These are phyloP conservation scores for Eufriesea mexicana DNA, from an alignment of 1,140 invertebrate species.

Conservation along the genomic window DNA sequence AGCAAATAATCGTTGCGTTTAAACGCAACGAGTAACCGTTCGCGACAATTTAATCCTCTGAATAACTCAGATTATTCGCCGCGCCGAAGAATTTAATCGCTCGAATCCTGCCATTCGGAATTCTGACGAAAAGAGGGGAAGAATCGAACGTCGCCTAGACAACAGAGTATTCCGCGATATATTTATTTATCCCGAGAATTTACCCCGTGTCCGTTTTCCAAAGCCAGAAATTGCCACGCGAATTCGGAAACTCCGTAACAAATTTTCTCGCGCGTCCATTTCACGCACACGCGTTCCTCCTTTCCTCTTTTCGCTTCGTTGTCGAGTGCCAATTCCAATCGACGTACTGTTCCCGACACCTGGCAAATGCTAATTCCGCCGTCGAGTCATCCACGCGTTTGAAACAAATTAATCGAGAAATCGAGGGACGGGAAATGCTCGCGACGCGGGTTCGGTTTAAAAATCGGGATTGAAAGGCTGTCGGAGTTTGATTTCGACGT, in stretches of 20 bases:
- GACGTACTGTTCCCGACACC: not conserved
- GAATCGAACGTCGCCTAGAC: no score
- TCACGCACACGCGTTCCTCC: not conserved
- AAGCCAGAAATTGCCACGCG: not conserved
- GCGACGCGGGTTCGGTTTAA: no score
- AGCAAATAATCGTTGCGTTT: not conserved
- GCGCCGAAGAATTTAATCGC: no score
- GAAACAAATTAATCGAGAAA: not conserved
- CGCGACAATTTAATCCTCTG: no score
- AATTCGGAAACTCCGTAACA: slow-evolving; percentile 15
- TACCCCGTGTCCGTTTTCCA: not conserved
- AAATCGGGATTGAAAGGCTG: not conserved
- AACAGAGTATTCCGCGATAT: no score
- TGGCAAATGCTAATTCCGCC: not conserved
- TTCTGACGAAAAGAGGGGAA: no score
- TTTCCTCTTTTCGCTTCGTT: slow-evolving; percentile 2
- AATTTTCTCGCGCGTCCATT: not conserved
- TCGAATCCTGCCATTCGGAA: no score
- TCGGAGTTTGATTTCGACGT: not conserved
- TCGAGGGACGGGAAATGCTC: no score
- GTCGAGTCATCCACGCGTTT: not conserved
- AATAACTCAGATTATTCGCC: no score
- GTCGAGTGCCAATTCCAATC: slow-evolving; percentile 14
- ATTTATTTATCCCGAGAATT: not conserved
- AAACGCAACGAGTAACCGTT: no score